Base-by-base conservation (phyloP, 1,140 invertebrate species). In the Orchesella cincta region DNA sequence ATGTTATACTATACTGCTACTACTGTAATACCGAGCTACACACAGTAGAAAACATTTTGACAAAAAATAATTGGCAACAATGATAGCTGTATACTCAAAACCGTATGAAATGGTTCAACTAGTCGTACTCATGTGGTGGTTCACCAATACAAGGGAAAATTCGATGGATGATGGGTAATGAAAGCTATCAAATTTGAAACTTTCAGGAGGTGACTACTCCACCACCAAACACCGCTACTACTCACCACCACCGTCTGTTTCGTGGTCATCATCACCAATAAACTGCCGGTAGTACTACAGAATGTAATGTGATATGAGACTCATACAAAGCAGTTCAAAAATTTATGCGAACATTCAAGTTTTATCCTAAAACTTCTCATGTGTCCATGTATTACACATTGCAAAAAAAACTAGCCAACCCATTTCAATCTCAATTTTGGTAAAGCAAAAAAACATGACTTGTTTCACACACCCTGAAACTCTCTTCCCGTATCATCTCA, bases 221-320 rank as follows among this genome's bases (percentile, higher is more conserved):
- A n/a, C n/a, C n/a, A n/a, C n/a, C n/a, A n/a, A n/a, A n/a, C n/a
- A 26, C 54, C n/a, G 26, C 5, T 57, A 23, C 23, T 18, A 18
- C 54, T 12, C n/a, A 14, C 23, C 12, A 57, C 14, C 12, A 57
- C 8, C 8, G 39, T 46, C 8, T 46, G 8, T 57, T 57, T 57
- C 54, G 54, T 57, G 54, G 54, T 57, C n/a, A 57, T 57, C 54
- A 57, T n/a, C n/a, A 23, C 54, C 54, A 57, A 16, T 57, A n/a
- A n/a, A n/a, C n/a, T n/a, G n/a, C n/a, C n/a, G n/a, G n/a, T n/a
- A n/a, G n/a, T n/a, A n/a, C n/a, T n/a, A n/a, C n/a, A n/a, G n/a
- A n/a, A n/a, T n/a, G n/a, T n/a, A n/a, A n/a, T n/a, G n/a, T n/a
- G n/a, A n/a, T n/a, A n/a, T n/a, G n/a, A n/a, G n/a, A n/a, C n/a